Conservation (phyloP, 2,888 invertebrate genomes). For the Ormia ochracea region DNA sequence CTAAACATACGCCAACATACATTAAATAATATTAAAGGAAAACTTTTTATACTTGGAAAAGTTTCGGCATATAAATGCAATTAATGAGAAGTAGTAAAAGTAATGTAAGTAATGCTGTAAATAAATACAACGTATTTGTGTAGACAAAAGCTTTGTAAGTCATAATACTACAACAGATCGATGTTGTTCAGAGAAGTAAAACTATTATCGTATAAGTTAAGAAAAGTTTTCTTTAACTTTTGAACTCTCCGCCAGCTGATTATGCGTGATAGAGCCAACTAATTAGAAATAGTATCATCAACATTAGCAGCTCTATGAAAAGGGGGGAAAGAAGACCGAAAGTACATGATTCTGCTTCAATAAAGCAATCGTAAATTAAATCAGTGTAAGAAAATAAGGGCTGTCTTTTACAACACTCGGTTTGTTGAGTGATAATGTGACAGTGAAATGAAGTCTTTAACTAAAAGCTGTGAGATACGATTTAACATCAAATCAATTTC, state of each 20-base stretch:
- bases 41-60: background rate
- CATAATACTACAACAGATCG: background rate
- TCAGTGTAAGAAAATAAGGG: no score
- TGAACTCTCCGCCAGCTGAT: background rate
- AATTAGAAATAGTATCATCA: no score
- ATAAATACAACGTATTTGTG: background rate
- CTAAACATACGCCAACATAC: background rate
- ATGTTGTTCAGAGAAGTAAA: background rate
- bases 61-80: conserved; percentile 12
- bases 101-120: background rate
- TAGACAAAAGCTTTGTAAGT: background rate
- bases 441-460: no score
- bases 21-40: conserved; percentile 3
- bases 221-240: background rate
- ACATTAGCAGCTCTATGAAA: no score
- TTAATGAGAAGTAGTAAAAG: background rate
- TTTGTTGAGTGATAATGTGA: no score
- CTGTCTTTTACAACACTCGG: no score
- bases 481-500: no score
- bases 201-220: background rate
- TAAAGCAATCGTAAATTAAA: no score
- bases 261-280: background rate
- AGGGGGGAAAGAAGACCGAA: no score
- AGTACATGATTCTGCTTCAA: no score
- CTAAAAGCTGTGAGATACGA: no score